Conservation (phyloP, 1,140 invertebrate genomes). For the Lutraria rhynchaena region DNA sequence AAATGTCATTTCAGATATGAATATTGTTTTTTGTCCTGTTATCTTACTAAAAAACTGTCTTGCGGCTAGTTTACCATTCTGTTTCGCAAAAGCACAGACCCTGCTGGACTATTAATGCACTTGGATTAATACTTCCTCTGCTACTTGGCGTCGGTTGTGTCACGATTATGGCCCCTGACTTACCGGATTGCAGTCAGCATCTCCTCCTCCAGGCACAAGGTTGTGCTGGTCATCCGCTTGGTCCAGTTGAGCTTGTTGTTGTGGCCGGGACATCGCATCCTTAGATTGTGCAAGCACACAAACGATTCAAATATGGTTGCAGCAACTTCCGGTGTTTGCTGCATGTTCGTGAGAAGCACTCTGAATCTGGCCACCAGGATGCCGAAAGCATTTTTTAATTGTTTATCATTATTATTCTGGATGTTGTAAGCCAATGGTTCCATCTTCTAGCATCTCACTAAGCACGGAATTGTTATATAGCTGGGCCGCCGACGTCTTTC, state of each 20-base stretch:
- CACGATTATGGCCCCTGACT: background rate
- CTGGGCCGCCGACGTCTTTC: no score
- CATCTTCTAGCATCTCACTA: no score
- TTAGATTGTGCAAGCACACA: slow-evolving; percentile 55
- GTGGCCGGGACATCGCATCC: slow-evolving; percentile 4
- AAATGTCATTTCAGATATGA: background rate
- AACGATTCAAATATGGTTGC: slow-evolving; percentile 31
- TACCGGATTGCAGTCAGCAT: background rate
- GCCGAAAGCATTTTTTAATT: no score
- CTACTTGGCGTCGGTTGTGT: slow-evolving; percentile 5
- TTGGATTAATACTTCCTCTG: background rate
- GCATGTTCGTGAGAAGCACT: slow-evolving; percentile 26
- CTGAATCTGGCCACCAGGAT: slow-evolving; percentile 76
- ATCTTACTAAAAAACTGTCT: background rate
- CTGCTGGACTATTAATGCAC: background rate
- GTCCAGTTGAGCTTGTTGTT: background rate
- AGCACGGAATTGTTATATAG: no score
- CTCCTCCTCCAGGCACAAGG: slow-evolving; percentile 13
- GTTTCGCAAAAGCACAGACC: slow-evolving; percentile 8
- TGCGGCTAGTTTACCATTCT: background rate
- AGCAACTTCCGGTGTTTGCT: slow-evolving; percentile 16
- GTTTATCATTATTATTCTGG: no score
- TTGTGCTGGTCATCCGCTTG: slow-evolving; percentile 36
- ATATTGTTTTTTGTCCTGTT: background rate
- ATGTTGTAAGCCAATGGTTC: no score